Conservation (phyloP, 2,113 vertebrate genomes). For the Anhinga rufa region DNA sequence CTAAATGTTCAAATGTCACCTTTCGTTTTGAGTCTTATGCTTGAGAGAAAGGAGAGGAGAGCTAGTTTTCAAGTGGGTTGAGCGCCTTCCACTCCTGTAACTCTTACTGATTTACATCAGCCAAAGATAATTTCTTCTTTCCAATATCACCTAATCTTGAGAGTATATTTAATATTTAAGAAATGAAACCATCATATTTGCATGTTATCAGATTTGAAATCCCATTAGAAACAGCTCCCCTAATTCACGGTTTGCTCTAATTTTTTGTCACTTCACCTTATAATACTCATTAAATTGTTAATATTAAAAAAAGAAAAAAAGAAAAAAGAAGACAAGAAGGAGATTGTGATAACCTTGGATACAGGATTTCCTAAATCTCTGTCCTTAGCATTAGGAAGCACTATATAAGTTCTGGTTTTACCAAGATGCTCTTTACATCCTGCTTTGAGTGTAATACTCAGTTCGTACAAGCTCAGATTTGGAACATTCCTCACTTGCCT, state of each 20-base stretch:
- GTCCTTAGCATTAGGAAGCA: neutral
- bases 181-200: constrained; percentile 47
- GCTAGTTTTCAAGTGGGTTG: constrained; percentile 3
- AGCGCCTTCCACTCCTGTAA: neutral
- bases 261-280: constrained; percentile 54
- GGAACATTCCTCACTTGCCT: neutral
- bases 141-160: constrained; percentile 50
- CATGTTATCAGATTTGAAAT: constrained; percentile 60
- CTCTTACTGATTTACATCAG: constrained; percentile 39
- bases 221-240: constrained; percentile 28
- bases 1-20: constrained; percentile 19
- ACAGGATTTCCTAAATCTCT: constrained; percentile 9
- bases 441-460: neutral
- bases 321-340: neutral
- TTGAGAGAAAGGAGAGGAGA: neutral
- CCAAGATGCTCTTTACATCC: neutral
- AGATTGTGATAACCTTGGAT: constrained; percentile 53
- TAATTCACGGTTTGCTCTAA: constrained; percentile 35
- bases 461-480: neutral
- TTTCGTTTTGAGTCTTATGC: neutral
- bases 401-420: neutral
- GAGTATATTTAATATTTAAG: constrained; percentile 41
- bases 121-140: constrained; percentile 42
- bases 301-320: neutral
- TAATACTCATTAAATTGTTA: constrained; percentile 32